Base-by-base conservation (phyloP, 2,888 invertebrate genomes). In the Apamea monoglypha region DNA sequence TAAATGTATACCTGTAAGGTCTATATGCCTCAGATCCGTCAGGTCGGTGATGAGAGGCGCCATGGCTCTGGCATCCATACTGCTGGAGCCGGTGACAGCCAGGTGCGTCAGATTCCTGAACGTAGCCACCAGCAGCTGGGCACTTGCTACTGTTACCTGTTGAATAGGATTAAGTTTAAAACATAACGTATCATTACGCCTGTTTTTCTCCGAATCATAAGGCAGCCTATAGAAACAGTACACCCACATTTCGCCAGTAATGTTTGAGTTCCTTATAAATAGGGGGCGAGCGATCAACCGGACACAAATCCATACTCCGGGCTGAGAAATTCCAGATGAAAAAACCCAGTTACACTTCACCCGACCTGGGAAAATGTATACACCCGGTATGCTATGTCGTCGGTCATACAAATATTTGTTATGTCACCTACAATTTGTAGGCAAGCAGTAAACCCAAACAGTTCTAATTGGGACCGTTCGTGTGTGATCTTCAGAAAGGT, bases 51-150 rank as follows among this genome's bases (percentile, higher is more conserved):
- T 97, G 16, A 99, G 97, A 88, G 99, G 98, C 76, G 98, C 98
- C 74, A 99, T 94, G 0, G 98, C 98, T 69, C 98, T 97, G 89
- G 98, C 98, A 74, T 98, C 98, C 89, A 99, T 97, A 81, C 97
- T 97, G 74, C 97, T 97, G 87, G 98, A 98, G 3, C 98, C 98
- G 82, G 98, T 98, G 74, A 99, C 96, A 84, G 98, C 98, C 76
- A 99, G 95, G 91, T 98, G 98, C 10, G 98, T 98, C 79, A 99
- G 95, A 92, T 98, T 98, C 1, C 98, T 98, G 95, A 99, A 99
- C 69, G 98, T 97, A 67, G 98, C 97, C 0, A 98, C 98, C 56
- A 99, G 95, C 69, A 98, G 95, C 90, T 98, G 97, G 21, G 99
- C 97, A 29, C 98, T 98, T 80, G 98, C 98, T 92, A 98, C 98